These are phyloP conservation scores for Stegodyphus mimosarum DNA, from an alignment of 1,140 invertebrate species.

Conservation along the genomic window DNA sequence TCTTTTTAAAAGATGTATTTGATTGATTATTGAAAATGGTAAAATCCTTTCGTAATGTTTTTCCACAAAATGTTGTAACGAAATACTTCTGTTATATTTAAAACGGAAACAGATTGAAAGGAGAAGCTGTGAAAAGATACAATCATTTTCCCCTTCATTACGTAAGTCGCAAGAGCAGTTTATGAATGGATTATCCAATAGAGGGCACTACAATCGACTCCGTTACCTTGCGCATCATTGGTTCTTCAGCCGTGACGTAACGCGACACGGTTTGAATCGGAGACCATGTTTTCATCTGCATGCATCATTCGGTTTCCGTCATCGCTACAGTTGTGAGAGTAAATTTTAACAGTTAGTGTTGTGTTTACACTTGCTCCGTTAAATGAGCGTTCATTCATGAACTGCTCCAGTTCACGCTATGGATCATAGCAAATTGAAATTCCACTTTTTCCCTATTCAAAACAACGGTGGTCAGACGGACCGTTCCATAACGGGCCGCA, in stretches of 20 bases:
- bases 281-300: conserved; percentile 43
- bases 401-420: neutral
- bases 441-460: neutral
- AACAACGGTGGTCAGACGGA: neutral
- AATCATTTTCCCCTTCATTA: no score
- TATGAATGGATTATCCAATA: conserved; percentile 11
- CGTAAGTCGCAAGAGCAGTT: neutral
- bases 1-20: no score
- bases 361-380: neutral
- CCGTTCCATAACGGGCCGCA: neutral
- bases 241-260: conserved; percentile 31
- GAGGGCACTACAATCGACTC: conserved; percentile 16
- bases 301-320: conserved; percentile 37
- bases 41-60: no score
- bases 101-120: no score
- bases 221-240: conserved; percentile 9
- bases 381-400: neutral
- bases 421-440: neutral
- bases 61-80: no score
- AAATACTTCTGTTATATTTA: no score
- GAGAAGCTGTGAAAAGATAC: no score
- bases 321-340: neutral
- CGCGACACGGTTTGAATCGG: conserved; percentile 42
- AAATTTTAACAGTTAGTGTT: neutral
- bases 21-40: no score